Conservation (phyloP, 1,140 invertebrate genomes). For the Schlechtendalia chinensis region DNA sequence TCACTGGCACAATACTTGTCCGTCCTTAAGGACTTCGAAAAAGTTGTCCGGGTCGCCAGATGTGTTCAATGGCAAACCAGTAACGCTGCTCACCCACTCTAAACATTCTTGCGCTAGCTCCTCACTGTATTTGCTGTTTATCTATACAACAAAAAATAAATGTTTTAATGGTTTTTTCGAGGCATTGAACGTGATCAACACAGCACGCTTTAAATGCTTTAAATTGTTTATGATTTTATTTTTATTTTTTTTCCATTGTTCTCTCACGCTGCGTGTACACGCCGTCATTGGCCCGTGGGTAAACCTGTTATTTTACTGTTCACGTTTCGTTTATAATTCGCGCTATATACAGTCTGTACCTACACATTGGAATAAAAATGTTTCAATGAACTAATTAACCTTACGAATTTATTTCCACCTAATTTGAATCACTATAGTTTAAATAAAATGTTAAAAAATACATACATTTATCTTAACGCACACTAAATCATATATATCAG, state of each 20-base stretch:
- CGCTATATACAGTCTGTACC: neutral
- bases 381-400: neutral
- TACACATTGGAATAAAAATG: neutral
- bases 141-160: slow-evolving; percentile 64
- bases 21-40: slow-evolving; percentile 83
- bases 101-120: slow-evolving; percentile 84
- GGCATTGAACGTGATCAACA: neutral
- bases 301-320: neutral
- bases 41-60: slow-evolving; percentile 90
- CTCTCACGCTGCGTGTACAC: neutral
- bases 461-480: neutral
- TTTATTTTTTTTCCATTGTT: neutral
- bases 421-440: neutral
- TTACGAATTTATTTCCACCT: neutral
- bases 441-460: neutral
- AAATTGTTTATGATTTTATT: neutral
- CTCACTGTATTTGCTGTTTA: slow-evolving; percentile 93
- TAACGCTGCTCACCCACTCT: slow-evolving; percentile 85
- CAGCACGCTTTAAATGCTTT: neutral
- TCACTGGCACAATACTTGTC: slow-evolving; percentile 81
- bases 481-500: no score
- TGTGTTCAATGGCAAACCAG: slow-evolving; percentile 74
- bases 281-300: neutral
- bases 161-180: slow-evolving; percentile 32
- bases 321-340: neutral